These are phyloP conservation scores for Archaeoteleia sp. DNA, from an alignment of 2,888 invertebrate species.

Conservation along the genomic window DNA sequence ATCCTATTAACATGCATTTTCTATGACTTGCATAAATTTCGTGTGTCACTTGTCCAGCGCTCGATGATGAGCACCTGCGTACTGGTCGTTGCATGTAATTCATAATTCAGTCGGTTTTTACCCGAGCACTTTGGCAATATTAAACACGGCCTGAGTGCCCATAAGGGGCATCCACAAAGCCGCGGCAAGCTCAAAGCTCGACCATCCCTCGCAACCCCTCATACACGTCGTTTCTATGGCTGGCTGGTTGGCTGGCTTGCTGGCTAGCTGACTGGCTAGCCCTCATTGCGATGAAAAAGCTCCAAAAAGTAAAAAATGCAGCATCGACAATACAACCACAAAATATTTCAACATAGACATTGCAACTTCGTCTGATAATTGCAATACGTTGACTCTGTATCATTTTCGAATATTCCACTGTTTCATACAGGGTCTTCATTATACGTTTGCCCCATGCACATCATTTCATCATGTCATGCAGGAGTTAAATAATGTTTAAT, in stretches of 20 bases:
- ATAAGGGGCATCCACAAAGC: conserved; percentile 68
- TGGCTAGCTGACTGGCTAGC: no score
- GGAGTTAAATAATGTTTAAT: conserved; percentile 20
- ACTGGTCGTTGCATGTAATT: conserved; percentile 59
- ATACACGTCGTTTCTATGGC: conserved; percentile 9
- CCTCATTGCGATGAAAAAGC: conserved; percentile 18
- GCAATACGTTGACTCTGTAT: no score
- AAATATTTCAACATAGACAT: conserved; percentile 7
- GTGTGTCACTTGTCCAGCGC: conserved; percentile 33
- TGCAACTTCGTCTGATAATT: no score
- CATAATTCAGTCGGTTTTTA: conserved; percentile 70
- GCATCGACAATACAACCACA: conserved; percentile 14
- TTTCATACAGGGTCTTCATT: no score
- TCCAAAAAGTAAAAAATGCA: conserved; percentile 27
- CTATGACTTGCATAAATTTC: conserved; percentile 7
- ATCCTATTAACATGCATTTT: no score
- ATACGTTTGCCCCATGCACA: no score
- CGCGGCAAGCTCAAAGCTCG: conserved; percentile 69
- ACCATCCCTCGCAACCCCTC: conserved; percentile 50
- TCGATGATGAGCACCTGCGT: conserved; percentile 56
- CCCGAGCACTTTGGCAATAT: conserved; percentile 72
- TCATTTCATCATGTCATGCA: no score
- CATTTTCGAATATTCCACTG: no score
- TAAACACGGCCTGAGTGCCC: conserved; percentile 65
- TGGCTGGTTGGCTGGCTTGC: conserved; percentile 18